These are phyloP conservation scores for Gorsachius goisagi DNA, from an alignment of 2,113 vertebrate genomes.

Conservation along the genomic window DNA sequence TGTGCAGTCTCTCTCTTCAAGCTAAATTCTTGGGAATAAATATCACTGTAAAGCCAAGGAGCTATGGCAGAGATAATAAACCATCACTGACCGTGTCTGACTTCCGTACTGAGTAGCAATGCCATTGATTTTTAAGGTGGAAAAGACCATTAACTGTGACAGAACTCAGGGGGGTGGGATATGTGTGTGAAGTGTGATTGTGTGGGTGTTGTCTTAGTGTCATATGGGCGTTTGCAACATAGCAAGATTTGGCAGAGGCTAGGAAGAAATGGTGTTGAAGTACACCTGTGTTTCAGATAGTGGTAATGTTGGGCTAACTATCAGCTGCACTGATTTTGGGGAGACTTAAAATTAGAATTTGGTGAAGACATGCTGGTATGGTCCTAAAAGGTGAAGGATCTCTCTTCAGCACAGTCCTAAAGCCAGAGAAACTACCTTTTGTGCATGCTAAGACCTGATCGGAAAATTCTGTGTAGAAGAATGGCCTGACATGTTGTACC, in stretches of 20 bases:
- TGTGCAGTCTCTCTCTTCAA: background rate
- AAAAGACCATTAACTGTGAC: background rate
- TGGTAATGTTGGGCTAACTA: background rate
- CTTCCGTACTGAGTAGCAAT: background rate
- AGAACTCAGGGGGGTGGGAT: fast-evolving
- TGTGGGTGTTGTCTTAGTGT: background rate
- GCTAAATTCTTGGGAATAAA: background rate
- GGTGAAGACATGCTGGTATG: background rate
- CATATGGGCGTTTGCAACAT: fast-evolving
- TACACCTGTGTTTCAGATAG: background rate
- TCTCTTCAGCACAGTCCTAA: background rate
- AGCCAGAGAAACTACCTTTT: background rate
- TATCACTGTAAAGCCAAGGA: background rate
- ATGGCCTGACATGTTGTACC: background rate
- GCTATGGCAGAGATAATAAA: background rate
- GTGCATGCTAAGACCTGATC: background rate
- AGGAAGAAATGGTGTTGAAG: background rate
- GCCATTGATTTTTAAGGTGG: background rate
- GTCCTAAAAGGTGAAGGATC: background rate
- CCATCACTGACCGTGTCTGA: background rate
- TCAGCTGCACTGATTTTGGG: background rate
- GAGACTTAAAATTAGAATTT: background rate
- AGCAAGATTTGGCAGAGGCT: background rate
- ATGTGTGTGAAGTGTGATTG: background rate
- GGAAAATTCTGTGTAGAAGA: background rate